Evolutionary conservation across 2,888 invertebrate species (phyloP).

Genomic region (Vanessa cardui): DNA sequence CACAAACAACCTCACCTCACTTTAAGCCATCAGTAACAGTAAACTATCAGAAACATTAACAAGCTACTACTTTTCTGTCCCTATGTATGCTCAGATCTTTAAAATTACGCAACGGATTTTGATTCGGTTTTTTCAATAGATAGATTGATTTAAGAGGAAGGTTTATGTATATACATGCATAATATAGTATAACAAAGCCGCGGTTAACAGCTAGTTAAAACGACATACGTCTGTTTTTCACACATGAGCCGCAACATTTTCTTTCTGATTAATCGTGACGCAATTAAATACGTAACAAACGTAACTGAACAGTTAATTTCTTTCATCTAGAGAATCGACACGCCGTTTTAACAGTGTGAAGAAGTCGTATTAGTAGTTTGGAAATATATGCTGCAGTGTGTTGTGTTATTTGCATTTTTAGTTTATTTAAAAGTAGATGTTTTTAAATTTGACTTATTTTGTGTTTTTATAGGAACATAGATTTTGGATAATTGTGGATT

Average conservation of each 20-base stretch:
- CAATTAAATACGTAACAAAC: constrained; percentile 35
- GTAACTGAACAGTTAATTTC: constrained; percentile 36
- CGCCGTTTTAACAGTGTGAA: neutral
- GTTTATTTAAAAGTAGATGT: neutral
- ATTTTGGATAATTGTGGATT: neutral
- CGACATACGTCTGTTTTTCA: neutral
- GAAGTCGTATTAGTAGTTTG: too few species aligned
- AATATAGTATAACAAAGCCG: too few species aligned
- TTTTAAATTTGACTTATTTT: neutral
- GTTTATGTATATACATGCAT: too few species aligned
- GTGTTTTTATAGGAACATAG: neutral
- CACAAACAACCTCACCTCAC: too few species aligned
- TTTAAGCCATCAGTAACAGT: too few species aligned
- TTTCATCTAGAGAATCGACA: constrained; percentile 32
- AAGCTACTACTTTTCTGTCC: too few species aligned
- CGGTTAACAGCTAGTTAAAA: too few species aligned
- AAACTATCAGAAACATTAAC: too few species aligned
- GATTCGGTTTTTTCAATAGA: too few species aligned
- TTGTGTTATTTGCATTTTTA: neutral
- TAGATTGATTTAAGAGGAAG: too few species aligned
- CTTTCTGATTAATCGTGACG: constrained; percentile 36
- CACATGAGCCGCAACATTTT: constrained; percentile 34
- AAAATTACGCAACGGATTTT: too few species aligned
- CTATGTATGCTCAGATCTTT: too few species aligned
- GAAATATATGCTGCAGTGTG: neutral